phyloP scores from a whole-genome alignment of 37 sponge, comb jelly and placozoan species.

The Tethya wilhelma region DNA sequence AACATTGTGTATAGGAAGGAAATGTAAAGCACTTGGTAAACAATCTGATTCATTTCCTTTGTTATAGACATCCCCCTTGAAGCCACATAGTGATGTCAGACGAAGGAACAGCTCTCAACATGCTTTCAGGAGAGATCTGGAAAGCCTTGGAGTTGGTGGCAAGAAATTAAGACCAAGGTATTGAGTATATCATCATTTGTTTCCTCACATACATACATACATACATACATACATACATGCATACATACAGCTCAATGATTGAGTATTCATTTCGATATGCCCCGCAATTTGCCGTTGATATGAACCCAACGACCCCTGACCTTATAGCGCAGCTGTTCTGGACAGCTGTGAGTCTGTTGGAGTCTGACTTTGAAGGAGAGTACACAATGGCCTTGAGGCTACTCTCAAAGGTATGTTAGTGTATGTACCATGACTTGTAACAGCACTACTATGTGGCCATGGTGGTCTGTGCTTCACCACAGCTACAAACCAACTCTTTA shows the following conservation, averaged over 20 bases:
- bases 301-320: conserved; percentile 47
- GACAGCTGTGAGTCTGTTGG: conserved; percentile 73
- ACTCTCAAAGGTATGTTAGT: conserved; percentile 60
- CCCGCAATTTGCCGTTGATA: not conserved
- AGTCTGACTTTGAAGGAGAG: conserved; percentile 81
- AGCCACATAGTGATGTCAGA: not conserved
- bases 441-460: no score
- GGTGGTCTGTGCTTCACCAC: no score
- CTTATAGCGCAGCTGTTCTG: conserved; percentile 75
- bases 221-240: not conserved
- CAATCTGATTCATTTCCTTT: not conserved
- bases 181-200: not conserved
- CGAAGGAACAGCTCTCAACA: conserved; percentile 3
- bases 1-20: not conserved
- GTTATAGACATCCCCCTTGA: not conserved
- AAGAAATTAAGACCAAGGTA: conserved; percentile 9
- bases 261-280: conserved; percentile 4
- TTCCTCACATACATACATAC: not conserved
- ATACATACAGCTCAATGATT: conserved; percentile 30
- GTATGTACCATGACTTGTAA: no score
- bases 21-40: conserved; percentile 1
- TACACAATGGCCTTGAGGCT: conserved; percentile 71
- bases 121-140: not conserved
- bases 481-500: no score
- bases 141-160: not conserved